These are phyloP conservation scores for Ochotona princeps DNA, from an alignment of 2,113 vertebrate genomes.

Conservation along the genomic window DNA sequence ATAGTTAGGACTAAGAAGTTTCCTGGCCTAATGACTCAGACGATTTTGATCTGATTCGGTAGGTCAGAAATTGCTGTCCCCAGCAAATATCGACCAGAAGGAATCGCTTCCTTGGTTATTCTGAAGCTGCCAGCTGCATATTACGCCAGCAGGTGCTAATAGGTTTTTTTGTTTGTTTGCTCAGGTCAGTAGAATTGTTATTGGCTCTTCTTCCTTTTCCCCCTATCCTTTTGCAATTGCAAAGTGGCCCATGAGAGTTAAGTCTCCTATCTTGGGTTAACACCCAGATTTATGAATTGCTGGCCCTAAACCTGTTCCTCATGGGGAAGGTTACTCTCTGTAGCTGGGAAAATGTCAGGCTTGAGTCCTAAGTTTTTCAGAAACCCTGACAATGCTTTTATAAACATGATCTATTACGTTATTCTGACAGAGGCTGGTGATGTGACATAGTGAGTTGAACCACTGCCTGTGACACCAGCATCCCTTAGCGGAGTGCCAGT, in stretches of 20 bases:
- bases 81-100: slow-evolving; percentile 72
- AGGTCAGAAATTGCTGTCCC: slow-evolving; percentile 73
- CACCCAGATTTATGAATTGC: slow-evolving; percentile 27
- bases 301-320: neutral
- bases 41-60: slow-evolving; percentile 76
- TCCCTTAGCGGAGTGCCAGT: too few relatives aligned
- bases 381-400: slow-evolving; percentile 27
- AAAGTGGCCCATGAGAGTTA: neutral
- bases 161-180: neutral
- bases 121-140: slow-evolving; percentile 58
- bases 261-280: neutral
- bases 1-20: slow-evolving; percentile 45
- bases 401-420: neutral
- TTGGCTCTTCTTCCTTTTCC: slow-evolving; percentile 51
- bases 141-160: slow-evolving; percentile 63
- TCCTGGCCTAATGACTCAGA: slow-evolving; percentile 62
- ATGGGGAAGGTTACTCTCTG: neutral
- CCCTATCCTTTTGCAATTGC: slow-evolving; percentile 14
- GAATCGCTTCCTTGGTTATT: slow-evolving; percentile 71
- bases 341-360: neutral
- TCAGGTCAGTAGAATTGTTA: slow-evolving; percentile 69
- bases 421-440: too few relatives aligned
- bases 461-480: too few relatives aligned
- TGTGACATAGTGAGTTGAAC: too few relatives aligned
- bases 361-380: neutral